Evolutionary conservation across 2,113 vertebrate species (phyloP).

Genomic region (Panthera tigris): DNA sequence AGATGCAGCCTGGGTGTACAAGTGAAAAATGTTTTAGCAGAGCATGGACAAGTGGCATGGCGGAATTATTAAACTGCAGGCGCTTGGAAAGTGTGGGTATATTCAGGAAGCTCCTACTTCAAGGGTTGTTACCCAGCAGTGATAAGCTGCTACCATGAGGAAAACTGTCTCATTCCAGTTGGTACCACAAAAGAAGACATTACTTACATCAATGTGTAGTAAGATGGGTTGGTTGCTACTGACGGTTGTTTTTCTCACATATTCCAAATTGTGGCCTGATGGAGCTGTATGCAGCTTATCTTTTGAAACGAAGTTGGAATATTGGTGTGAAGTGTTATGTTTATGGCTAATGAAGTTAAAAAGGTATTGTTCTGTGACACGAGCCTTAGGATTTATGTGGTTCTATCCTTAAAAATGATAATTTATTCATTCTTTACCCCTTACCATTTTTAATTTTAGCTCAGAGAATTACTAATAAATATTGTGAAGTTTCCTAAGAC

Average conservation of each 20-base stretch:
- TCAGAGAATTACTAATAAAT: background rate
- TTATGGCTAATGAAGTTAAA: background rate
- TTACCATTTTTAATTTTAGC: conserved; percentile 11
- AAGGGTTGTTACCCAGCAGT: conserved; percentile 26
- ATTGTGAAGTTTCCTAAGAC: background rate
- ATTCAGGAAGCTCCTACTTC: conserved; percentile 43
- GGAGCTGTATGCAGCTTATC: background rate
- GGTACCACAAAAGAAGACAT: conserved; percentile 46
- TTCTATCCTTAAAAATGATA: background rate
- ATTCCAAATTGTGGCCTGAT: background rate
- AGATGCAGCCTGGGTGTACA: background rate
- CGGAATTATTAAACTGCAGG: conserved; percentile 44
- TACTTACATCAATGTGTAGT: background rate
- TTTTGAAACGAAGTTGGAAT: background rate
- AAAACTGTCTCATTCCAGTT: conserved; percentile 56
- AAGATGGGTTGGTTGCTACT: background rate
- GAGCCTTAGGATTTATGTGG: background rate
- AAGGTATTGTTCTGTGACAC: background rate
- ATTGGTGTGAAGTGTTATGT: background rate
- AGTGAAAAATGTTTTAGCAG: background rate
- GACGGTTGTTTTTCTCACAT: background rate
- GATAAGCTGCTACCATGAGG: conserved; percentile 62
- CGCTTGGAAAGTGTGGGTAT: background rate
- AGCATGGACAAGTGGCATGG: background rate
- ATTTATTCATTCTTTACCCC: background rate